Evolutionary conservation across 1,140 invertebrate genomes (phyloP).

Genomic region (Streblospio benedicti): DNA sequence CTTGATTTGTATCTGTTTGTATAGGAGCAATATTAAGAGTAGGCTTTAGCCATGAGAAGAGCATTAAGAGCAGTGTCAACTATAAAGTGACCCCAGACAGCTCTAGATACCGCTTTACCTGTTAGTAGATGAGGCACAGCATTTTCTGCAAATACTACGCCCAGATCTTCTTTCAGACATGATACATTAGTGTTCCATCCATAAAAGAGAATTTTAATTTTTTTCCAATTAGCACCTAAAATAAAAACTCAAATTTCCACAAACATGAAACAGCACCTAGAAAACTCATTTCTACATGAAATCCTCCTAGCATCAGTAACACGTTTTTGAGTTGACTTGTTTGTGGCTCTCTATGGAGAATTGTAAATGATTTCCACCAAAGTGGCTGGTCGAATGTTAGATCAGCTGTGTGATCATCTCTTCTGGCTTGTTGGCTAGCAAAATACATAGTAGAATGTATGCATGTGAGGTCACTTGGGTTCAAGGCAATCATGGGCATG

Average conservation of each 20-base stretch:
- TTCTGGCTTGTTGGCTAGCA: not conserved
- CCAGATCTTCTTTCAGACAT: no score
- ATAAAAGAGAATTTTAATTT: no score
- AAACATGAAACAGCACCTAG: constrained; percentile 15
- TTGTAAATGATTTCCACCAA: constrained; percentile 11
- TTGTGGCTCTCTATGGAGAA: not conserved
- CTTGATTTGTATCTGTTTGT: no score
- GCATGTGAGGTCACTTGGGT: constrained; percentile 13
- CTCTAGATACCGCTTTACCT: constrained; percentile 14
- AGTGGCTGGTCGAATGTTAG: constrained; percentile 20
- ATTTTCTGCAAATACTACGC: constrained; percentile 13
- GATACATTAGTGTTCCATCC: no score
- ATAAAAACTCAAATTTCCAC: no score
- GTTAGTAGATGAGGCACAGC: constrained; percentile 11
- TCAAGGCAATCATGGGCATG: constrained; percentile 20
- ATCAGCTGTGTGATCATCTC: constrained; percentile 9
- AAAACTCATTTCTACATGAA: constrained; percentile 15
- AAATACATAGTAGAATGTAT: not conserved
- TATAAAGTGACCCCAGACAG: constrained; percentile 12
- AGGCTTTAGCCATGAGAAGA: no score
- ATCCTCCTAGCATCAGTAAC: not conserved
- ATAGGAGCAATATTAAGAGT: no score
- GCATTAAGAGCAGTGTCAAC: not conserved
- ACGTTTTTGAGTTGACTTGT: no score
- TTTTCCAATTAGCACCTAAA: no score